Evolutionary conservation across 2,113 vertebrate species (phyloP).

Genomic region (Mus spicilegus): DNA sequence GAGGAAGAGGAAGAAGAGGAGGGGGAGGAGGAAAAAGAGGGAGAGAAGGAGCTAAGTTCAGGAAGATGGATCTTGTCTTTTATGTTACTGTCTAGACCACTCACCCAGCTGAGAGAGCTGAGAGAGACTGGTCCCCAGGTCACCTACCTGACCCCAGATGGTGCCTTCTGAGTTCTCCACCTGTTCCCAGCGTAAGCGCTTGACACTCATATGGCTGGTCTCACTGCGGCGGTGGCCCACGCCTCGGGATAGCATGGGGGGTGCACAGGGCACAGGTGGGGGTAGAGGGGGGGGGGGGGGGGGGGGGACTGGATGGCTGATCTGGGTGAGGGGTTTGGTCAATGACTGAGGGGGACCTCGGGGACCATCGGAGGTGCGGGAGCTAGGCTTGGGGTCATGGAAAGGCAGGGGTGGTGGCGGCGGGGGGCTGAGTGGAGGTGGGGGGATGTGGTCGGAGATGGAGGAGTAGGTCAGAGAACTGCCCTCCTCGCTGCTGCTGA

Average conservation of each 20-base stretch:
- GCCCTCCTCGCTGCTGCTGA: constrained; percentile 95
- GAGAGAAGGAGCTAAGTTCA: no score
- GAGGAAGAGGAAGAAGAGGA: background rate
- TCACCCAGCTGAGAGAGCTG: background rate
- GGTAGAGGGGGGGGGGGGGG: constrained; percentile 76
- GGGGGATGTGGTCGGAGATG: constrained; percentile 93
- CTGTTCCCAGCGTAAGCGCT: constrained; percentile 98
- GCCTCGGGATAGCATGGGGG: constrained; percentile 86
- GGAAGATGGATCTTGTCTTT: background rate
- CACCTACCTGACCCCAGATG: constrained; percentile 97
- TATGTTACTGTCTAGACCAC: background rate
- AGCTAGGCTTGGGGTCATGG: constrained; percentile 87
- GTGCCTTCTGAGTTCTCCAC: constrained; percentile 99
- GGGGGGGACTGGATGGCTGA: constrained; percentile 82
- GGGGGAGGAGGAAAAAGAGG: no score
- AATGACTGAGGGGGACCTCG: constrained; percentile 56
- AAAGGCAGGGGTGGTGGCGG: constrained; percentile 91
- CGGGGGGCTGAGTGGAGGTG: constrained; percentile 91
- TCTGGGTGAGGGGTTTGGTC: constrained; percentile 80
- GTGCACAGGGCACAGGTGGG: constrained; percentile 81
- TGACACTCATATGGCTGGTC: constrained; percentile 97
- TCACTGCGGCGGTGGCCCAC: constrained; percentile 90
- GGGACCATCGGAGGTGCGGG: constrained; percentile 84
- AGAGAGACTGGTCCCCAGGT: background rate
- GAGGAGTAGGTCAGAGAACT: constrained; percentile 96